phyloP scores from a whole-genome alignment of 2,113 vertebrate genomes.

The Daphoenositta chrysoptera region DNA sequence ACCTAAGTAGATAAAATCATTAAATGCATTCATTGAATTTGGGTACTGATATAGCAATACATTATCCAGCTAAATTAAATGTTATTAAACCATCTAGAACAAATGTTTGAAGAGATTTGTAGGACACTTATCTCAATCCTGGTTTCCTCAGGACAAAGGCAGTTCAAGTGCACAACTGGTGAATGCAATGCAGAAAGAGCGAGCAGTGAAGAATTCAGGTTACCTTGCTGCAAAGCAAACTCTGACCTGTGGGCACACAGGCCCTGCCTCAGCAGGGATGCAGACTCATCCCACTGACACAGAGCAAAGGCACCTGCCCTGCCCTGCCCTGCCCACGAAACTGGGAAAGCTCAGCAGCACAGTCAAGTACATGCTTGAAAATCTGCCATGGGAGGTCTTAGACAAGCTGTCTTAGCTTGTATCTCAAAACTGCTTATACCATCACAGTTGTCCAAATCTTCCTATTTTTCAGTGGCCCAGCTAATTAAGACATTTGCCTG shows the following conservation, averaged over 20 bases:
- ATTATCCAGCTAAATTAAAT: background rate
- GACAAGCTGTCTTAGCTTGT: background rate
- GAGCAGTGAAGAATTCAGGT: background rate
- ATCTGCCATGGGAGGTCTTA: background rate
- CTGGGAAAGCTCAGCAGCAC: background rate
- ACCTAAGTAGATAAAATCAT: conserved; percentile 19
- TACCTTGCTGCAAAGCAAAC: background rate
- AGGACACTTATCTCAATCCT: background rate
- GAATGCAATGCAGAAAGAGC: background rate
- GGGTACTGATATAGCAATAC: background rate
- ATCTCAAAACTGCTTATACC: background rate
- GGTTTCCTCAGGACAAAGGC: background rate
- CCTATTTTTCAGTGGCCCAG: background rate
- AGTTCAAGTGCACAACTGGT: background rate
- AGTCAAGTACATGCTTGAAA: background rate
- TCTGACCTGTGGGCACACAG: background rate
- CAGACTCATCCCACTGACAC: background rate
- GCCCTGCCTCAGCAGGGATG: background rate
- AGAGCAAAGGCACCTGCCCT: background rate
- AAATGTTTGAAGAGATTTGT: background rate
- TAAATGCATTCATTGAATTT: conserved; percentile 14
- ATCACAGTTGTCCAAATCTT: background rate
- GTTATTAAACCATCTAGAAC: background rate
- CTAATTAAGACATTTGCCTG: background rate
- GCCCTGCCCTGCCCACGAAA: background rate